Conservation (phyloP, 2,113 vertebrate genomes). For the Hystrix brachyura region DNA sequence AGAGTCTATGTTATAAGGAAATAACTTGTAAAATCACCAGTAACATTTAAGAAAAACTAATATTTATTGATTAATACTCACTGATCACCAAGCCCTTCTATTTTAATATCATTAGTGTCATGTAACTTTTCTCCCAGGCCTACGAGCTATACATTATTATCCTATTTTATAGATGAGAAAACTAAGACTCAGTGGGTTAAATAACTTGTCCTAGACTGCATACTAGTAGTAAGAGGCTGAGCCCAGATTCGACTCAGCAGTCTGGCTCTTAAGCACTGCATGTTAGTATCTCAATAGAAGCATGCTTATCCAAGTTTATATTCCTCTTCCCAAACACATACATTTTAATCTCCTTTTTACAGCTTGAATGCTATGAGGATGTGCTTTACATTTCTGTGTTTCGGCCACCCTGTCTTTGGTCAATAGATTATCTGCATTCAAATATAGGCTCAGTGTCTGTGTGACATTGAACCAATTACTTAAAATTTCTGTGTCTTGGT, state of each 20-base stretch:
- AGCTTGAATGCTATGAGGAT: background rate
- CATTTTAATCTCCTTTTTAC: background rate
- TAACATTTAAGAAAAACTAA: background rate
- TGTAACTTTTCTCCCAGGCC: background rate
- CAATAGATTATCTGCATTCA: background rate
- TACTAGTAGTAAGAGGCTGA: background rate
- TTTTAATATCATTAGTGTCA: background rate
- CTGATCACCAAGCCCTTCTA: background rate
- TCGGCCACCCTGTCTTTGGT: background rate
- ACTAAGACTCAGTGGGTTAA: background rate
- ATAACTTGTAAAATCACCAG: background rate
- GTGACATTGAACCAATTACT: conserved; percentile 3
- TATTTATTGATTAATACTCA: background rate
- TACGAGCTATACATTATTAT: background rate
- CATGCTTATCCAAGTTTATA: conserved; percentile 5
- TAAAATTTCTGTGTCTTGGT: conserved; percentile 44
- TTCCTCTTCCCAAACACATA: conserved; percentile 27
- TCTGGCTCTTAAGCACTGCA: background rate
- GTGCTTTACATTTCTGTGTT: background rate
- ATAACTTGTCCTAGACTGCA: background rate
- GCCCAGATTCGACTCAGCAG: background rate
- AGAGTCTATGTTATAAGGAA: background rate
- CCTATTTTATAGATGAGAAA: conserved; percentile 1
- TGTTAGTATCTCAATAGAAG: background rate
- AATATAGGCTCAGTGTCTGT: background rate